phyloP scores from a whole-genome alignment of 2,888 invertebrate genomes.

The Leptopterna dolabrata region DNA sequence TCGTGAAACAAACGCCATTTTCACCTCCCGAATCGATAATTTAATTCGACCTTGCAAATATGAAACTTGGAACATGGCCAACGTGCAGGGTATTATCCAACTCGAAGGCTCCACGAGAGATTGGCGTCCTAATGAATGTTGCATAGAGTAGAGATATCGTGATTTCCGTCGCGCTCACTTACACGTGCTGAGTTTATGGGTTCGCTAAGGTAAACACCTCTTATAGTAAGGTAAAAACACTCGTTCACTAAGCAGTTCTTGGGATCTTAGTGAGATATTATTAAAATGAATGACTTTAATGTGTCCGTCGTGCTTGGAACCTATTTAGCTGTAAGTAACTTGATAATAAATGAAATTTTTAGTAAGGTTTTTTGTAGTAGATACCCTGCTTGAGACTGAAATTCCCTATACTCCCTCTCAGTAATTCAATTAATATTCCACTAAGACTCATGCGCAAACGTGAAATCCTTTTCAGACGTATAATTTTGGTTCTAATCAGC shows the following conservation, averaged over 20 bases:
- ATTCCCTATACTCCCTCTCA: no score
- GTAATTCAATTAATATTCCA: no score
- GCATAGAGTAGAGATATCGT: background rate
- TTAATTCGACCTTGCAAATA: background rate
- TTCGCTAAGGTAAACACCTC: background rate
- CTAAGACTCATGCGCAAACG: no score
- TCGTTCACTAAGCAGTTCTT: background rate
- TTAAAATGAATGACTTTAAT: background rate
- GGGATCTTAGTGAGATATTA: background rate
- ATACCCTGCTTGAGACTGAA: no score
- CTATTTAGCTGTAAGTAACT: no score
- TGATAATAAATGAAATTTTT: no score
- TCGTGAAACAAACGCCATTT: background rate
- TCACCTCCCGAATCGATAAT: background rate
- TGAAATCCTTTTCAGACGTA: no score
- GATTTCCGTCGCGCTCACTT: background rate
- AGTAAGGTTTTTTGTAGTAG: no score
- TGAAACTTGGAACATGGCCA: background rate
- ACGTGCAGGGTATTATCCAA: constrained; percentile 1
- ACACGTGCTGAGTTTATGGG: constrained; percentile 14
- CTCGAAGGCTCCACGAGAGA: background rate
- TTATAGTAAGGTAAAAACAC: no score
- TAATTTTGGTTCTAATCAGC: no score
- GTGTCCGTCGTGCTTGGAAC: background rate
- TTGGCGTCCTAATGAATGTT: constrained; percentile 1